Evolutionary conservation across 2,797 vertebrate genomes (phyloP), one percentile per base, ranked within the genome.

Genomic region (Lindbergichthys nudifrons): DNA sequence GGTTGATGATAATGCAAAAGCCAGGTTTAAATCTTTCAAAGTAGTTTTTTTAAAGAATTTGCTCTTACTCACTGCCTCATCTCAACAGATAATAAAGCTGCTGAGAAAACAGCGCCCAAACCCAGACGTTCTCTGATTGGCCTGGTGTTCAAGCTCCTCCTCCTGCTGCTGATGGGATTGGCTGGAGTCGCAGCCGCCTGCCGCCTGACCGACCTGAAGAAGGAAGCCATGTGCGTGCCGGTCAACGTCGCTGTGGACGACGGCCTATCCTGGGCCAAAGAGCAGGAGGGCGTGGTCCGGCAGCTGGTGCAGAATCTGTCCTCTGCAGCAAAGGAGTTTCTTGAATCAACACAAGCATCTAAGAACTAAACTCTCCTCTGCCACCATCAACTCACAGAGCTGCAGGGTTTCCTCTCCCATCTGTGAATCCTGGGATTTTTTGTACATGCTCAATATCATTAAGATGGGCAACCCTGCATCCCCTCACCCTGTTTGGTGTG

Each of bases 281-380:
- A 94, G 87, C 96, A 96, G 65, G 94, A 96, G 84, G 92, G 88
- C 10, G 91, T 96, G 84, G 56, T 86, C 85, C 92, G 92, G 72
- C 95, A 96, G 47, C 91, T 98, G 82, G 76, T 97, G 75, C 95
- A 96, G 60, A 94, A 95, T 68, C 93, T 96, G 77, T 96, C 96
- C 0, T 88, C 92, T 3, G 85, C 91, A 11, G 88, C 81, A 0
- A 87, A 80, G 60, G 84, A 92, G 74, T 43, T 92, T 14, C 70
- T 93, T 65, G 91, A 94, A 92, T 91, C 94, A 76, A 75, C 84
- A 30, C 89, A 85, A 48, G 77, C 87, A 1, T 78, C 88, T 0
- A 91, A 92, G 73, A 93, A 81, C 82, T 92, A 77, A 89, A 76
- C 1, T 3, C 14, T 47, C 23, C 3, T 30, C 76, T 48, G 75